A percentile compares a stretch with the other conserved stretches of the same genome.
Conservation (phyloP, 2,113 vertebrate genomes). For the Poeciliopsis prolifica region DNA sequence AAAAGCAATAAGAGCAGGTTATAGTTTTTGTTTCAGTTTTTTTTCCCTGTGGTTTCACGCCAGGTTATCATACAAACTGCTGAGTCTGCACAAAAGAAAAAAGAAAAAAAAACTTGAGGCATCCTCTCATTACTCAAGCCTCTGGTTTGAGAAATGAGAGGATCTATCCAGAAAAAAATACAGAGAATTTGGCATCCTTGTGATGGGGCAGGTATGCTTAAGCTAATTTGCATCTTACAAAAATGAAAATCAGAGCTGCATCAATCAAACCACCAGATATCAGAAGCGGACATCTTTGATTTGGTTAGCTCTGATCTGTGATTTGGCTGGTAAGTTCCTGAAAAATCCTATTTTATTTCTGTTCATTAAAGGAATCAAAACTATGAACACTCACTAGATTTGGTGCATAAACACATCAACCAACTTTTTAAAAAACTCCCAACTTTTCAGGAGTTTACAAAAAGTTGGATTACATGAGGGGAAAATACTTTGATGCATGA, state of each 20-base stretch:
- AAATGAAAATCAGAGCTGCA: background rate
- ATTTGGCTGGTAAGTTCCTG: background rate
- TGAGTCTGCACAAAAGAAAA: too few relatives aligned
- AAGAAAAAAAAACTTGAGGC: too few relatives aligned
- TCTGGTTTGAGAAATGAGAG: constrained; percentile 56
- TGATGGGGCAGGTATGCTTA: background rate
- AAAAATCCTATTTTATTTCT: background rate
- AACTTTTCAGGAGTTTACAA: background rate
- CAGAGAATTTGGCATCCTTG: constrained; percentile 45
- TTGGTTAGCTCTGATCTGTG: background rate
- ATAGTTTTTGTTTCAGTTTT: too few relatives aligned
- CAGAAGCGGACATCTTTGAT: background rate
- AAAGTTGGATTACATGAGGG: background rate
- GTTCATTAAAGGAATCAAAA: background rate
- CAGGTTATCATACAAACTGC: background rate
- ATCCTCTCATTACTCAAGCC: too few relatives aligned
- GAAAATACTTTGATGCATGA: background rate
- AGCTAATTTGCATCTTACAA: constrained; percentile 4
- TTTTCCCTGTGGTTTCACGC: background rate
- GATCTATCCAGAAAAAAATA: constrained; percentile 47
- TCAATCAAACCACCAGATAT: background rate
- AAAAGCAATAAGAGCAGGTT: background rate
- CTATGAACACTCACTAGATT: background rate
- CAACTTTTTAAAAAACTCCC: background rate
- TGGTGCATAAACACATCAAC: background rate